Conservation (phyloP, 2,113 vertebrate genomes). For the Phoenicopterus ruber region DNA sequence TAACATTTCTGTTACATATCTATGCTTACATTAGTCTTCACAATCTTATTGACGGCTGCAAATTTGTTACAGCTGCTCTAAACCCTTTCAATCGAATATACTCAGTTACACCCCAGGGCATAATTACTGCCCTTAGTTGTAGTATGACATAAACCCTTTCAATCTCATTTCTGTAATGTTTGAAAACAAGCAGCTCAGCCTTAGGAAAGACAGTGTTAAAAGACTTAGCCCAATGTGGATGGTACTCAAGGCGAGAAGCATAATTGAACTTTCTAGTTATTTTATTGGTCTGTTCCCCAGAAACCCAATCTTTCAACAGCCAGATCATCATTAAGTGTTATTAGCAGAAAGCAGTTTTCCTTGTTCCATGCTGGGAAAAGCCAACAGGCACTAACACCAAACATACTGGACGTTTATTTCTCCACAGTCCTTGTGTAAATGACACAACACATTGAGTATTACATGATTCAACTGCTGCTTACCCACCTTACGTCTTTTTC, state of each 20-base stretch:
- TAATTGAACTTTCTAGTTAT: not conserved
- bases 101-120: not conserved
- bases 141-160: not conserved
- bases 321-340: not conserved
- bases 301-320: not conserved
- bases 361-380: not conserved
- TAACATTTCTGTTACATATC: not conserved
- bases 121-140: not conserved
- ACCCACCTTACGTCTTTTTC: not conserved
- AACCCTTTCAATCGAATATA: not conserved
- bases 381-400: not conserved
- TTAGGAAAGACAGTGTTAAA: not conserved
- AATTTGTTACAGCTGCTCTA: not conserved
- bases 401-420: not conserved
- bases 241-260: not conserved
- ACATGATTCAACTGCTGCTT: not conserved
- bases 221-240: not conserved
- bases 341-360: not conserved
- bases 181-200: not conserved
- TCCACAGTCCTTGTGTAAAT: not conserved
- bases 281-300: not conserved
- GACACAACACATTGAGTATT: not conserved
- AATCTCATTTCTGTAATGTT: not conserved
- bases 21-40: not conserved
- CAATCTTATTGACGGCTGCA: not conserved